Evolutionary conservation across 1,140 invertebrate genomes (phyloP).

Genomic region (Hirudo medicinalis): DNA sequence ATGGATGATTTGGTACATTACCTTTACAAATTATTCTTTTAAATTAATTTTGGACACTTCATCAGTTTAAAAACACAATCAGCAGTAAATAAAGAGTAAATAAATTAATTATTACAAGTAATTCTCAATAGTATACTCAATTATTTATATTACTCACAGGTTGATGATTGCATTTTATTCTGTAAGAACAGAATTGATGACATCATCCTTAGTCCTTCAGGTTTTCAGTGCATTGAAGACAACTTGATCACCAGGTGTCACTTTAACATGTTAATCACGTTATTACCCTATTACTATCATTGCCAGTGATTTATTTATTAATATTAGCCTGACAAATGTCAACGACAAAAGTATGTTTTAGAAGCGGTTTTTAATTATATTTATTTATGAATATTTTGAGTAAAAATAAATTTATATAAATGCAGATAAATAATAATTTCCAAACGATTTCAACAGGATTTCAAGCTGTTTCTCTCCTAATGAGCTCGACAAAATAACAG

Average conservation of each 20-base stretch:
- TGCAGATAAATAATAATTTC: no score
- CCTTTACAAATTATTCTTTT: neutral
- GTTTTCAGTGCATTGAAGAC: slow-evolving; percentile 41
- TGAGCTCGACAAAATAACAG: slow-evolving; percentile 35
- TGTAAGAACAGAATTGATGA: slow-evolving; percentile 36
- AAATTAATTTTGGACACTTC: neutral
- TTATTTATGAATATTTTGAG: no score
- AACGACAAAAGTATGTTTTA: neutral
- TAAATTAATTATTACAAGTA: neutral
- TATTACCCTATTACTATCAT: no score
- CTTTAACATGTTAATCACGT: slow-evolving; percentile 18
- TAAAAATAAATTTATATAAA: no score
- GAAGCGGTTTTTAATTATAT: no score
- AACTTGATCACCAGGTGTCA: slow-evolving; percentile 34
- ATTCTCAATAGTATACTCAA: neutral
- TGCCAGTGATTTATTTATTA: no score
- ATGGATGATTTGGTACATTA: slow-evolving; percentile 65
- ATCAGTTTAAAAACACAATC: neutral
- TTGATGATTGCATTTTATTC: slow-evolving; percentile 37
- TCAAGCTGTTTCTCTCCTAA: slow-evolving; percentile 12
- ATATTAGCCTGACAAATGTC: neutral
- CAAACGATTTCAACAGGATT: neutral
- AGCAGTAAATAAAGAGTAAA: neutral
- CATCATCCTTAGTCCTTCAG: slow-evolving; percentile 36
- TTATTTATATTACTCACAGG: slow-evolving; percentile 25